These are phyloP conservation scores for Calameuta pallipes DNA, from an alignment of 2,888 invertebrate species.

Conservation along the genomic window DNA sequence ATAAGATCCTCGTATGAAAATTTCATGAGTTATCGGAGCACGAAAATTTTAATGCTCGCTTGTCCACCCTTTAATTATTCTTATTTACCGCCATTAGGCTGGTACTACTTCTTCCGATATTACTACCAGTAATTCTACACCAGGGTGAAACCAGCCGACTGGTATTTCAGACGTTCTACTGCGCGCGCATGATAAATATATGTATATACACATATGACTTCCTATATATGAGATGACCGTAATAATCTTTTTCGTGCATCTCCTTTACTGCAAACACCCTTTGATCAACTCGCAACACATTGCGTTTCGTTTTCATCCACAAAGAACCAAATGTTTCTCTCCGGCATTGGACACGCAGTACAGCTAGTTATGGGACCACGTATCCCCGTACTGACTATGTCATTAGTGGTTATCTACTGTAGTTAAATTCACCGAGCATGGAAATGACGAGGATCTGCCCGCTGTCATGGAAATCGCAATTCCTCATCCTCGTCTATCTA, in stretches of 20 bases:
- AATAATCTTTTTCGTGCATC: neutral
- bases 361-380: neutral
- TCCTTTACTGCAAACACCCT: neutral
- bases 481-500: constrained; percentile 21
- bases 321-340: neutral
- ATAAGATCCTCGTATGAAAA: neutral
- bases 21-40: neutral
- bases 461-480: neutral
- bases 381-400: neutral
- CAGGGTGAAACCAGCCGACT: neutral
- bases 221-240: neutral
- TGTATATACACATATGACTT: neutral
- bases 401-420: neutral
- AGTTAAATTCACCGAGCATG: neutral
- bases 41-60: neutral
- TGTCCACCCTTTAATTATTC: neutral
- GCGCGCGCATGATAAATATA: neutral
- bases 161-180: neutral
- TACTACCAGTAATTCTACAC: constrained; percentile 29
- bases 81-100: neutral
- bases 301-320: neutral
- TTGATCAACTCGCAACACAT: neutral
- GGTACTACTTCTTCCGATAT: constrained; percentile 26
- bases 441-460: neutral
- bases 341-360: neutral